Base-by-base conservation (phyloP, 2,113 vertebrate species). In the Sarotherodon lohbergeri region DNA sequence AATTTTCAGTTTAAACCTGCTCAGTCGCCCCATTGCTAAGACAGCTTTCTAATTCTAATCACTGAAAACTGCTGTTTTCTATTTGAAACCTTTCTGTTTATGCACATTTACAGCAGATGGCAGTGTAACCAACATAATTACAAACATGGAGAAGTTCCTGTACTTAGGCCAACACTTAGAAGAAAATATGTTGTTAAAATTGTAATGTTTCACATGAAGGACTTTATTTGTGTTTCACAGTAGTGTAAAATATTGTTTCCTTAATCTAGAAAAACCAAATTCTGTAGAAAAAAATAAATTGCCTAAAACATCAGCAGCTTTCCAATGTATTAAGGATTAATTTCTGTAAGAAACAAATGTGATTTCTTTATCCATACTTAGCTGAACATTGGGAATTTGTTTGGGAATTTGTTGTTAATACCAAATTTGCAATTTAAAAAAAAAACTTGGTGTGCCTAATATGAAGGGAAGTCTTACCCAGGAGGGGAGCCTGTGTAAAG, bases 401-500 rank as follows among this genome's bases (percentile, higher is more conserved):
- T 48, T 29, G 17, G 4, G 9, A 29, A 32, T 76, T 50, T 76
- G 14, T 19, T 50, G 4, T 16, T 9, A 50, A 27, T 50, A 16
- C 3, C 41, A 32, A 78, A 78, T 50, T 50, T 48, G 14, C 13
- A 27, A 34, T 61, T 2, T 0, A n/a, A 3, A 48, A 27, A 1
- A 24, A 24, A 68, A 5, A 71, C 68, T 48, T 11, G 41, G 24
- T 50, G 16, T 29, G 27, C 4, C 73, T 12, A 50, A 13, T 76
- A 46, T 22, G 3, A 5, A 36, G 27, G 19, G 5, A 11, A 32
- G 32, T 55, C 97, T 97, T 96, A 99, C 99, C 99, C 99, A 99
- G 84, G 99, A 99, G 43, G 99, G 99, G 94, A 99, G 98, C 34
- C 99, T 97, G 96, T 99, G 99, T 56, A 99, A 88, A 2, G 99